Conservation (phyloP, 1,140 invertebrate genomes). For the Oscheius sp. region DNA sequence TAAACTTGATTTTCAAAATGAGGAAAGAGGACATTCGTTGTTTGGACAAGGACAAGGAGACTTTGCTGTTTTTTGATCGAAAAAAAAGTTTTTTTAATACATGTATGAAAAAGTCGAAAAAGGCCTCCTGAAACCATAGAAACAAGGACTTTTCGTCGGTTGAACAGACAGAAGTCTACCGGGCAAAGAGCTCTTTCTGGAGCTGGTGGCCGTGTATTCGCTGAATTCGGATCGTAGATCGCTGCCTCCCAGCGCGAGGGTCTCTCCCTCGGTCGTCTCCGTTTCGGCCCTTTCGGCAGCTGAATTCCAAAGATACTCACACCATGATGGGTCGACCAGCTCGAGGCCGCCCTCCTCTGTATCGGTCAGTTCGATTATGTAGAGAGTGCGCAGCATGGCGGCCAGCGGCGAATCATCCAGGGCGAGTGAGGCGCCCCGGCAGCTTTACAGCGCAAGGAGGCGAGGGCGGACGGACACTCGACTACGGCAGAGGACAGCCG, state of each 20-base stretch:
- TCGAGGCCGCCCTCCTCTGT: constrained; percentile 60
- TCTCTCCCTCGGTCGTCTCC: constrained; percentile 32
- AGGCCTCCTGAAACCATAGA: no score
- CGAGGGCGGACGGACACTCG: not conserved
- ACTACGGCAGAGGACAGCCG: not conserved
- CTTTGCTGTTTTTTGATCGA: no score
- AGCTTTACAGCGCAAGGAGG: not conserved
- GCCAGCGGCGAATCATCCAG: constrained; percentile 3
- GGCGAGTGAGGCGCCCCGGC: constrained; percentile 10
- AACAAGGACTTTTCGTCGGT: no score
- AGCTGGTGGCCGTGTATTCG: constrained; percentile 49
- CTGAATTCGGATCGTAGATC: constrained; percentile 53
- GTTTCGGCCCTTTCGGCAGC: constrained; percentile 35
- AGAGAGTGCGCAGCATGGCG: constrained; percentile 39
- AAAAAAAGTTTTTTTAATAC: no score
- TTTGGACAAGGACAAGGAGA: no score
- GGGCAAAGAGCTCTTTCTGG: constrained; percentile 47
- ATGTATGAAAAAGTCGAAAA: no score
- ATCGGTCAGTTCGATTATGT: constrained; percentile 58
- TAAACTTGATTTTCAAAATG: no score
- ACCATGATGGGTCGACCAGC: constrained; percentile 60
- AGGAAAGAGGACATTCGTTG: no score
- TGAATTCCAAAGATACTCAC: constrained; percentile 49
- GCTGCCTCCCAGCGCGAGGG: constrained; percentile 21
- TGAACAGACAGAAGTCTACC: no score